phyloP scores from a whole-genome alignment of 2,888 invertebrate genomes.

The Apoderus coryli region DNA sequence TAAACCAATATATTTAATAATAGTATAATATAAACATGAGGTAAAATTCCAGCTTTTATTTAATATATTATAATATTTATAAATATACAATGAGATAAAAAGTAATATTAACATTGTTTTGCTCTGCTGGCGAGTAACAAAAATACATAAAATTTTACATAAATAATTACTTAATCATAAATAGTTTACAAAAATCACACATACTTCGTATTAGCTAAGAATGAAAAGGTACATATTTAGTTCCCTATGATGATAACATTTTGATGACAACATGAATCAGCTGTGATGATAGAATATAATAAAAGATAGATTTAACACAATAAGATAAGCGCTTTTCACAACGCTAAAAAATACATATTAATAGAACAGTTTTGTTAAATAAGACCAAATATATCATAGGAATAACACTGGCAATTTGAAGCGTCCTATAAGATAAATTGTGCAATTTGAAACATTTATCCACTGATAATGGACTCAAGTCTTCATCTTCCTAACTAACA shows the following conservation, averaged over 20 bases:
- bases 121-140: slow-evolving; percentile 30
- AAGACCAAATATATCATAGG: slow-evolving; percentile 20
- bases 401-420: slow-evolving; percentile 25
- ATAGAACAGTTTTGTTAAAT: slow-evolving; percentile 17
- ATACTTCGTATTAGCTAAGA: slow-evolving; percentile 29
- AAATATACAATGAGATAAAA: slow-evolving; percentile 28
- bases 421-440: slow-evolving; percentile 22
- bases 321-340: slow-evolving; percentile 11
- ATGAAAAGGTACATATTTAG: slow-evolving; percentile 32
- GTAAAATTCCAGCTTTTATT: slow-evolving; percentile 26
- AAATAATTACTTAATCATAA: slow-evolving; percentile 29
- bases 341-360: no score
- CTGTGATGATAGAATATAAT: slow-evolving; percentile 20
- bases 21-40: slow-evolving; percentile 19
- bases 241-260: slow-evolving; percentile 22
- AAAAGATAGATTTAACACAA: no score
- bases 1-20: no score
- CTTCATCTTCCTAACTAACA: slow-evolving; percentile 19
- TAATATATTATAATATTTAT: no score
- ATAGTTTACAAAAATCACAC: slow-evolving; percentile 33
- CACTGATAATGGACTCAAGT: slow-evolving; percentile 8
- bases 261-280: slow-evolving; percentile 21
- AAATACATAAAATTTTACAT: slow-evolving; percentile 32
- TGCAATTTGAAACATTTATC: slow-evolving; percentile 18
- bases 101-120: no score